Evolutionary conservation across 1,140 invertebrate species (phyloP), one percentile per base, ranked within the genome.

Genomic region (Bombus affinis): DNA sequence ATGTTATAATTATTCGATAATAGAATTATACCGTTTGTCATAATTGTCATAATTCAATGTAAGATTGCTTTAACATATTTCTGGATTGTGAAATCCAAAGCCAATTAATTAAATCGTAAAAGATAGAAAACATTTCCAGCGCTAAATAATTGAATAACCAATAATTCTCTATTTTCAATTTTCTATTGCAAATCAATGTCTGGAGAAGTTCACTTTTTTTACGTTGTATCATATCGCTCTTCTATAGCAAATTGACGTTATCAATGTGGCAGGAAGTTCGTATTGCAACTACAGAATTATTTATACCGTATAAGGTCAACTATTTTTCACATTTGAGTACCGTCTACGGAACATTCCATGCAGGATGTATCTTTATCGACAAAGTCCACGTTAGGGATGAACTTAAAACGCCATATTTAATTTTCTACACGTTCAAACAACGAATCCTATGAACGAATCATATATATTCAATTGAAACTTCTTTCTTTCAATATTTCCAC

Each of bases 301-400:
- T 68, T 79, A 35, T n/a, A 35, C 32, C 77, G 77, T 35, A 28
- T 68, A 68, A 79, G n/a, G 62, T 68, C 77, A 79, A 37, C 25
- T 65, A 32, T 28, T 37, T 39, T 47, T 47, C 28, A 35, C 62
- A 32, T 42, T 68, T 79, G 62, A 25, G 62, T 28, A 44, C 18
- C 76, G 35, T 22, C 62, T 42, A 79, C 3, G 22, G 77, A 79
- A 79, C n/a, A 15, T 66, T 47, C 59, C 22, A 65, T 28, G 25
- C 35, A 70, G 15, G 4, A 15, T 53, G 32, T 53, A 79, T 53
- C 32, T 70, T 70, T 53, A 80, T 70, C 42, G 25, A 37, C n/a
- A 8, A 53, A 80, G 18, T 32, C 42, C 6, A 28, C 62, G 12
- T 44, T 76, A 76, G 25, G 25, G 35, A 18, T 76, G 53, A 37